Conservation (phyloP, 2,797 vertebrate genomes). For the Mastacembelus armatus region DNA sequence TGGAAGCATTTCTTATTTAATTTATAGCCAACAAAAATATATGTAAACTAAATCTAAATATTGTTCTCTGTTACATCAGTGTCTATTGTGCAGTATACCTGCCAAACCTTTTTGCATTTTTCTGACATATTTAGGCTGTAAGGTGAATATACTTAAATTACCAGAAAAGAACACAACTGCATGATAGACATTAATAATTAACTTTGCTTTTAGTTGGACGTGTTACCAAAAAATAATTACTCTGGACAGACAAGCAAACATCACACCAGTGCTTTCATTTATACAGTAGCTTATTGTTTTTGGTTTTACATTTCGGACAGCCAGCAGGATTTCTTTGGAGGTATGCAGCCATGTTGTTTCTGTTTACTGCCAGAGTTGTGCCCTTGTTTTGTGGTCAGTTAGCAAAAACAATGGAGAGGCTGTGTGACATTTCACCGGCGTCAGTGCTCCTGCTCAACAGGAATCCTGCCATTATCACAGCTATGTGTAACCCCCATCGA, state of each 20-base stretch:
- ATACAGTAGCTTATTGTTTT: slow-evolving; percentile 22
- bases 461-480: slow-evolving; percentile 59
- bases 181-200: not conserved
- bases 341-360: slow-evolving; percentile 47
- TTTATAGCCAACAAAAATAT: slow-evolving; percentile 14
- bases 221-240: not conserved
- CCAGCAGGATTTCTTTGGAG: slow-evolving; percentile 1
- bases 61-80: not conserved
- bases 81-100: not conserved
- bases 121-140: not conserved
- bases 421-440: slow-evolving; percentile 63
- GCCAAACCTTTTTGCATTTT: not conserved
- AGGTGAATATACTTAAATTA: not conserved
- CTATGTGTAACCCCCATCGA: slow-evolving; percentile 56
- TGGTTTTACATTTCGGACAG: slow-evolving; percentile 31
- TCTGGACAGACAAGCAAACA: not conserved
- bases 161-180: not conserved
- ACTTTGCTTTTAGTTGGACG: not conserved
- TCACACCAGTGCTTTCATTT: slow-evolving; percentile 17
- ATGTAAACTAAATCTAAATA: slow-evolving; percentile 16
- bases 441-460: slow-evolving; percentile 57
- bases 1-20: slow-evolving; percentile 7
- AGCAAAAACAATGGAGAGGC: slow-evolving; percentile 55
- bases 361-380: slow-evolving; percentile 61
- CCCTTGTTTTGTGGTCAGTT: slow-evolving; percentile 50